Evolutionary conservation across 2,888 invertebrate genomes (phyloP).

Genomic region (Cerastoderma edule): DNA sequence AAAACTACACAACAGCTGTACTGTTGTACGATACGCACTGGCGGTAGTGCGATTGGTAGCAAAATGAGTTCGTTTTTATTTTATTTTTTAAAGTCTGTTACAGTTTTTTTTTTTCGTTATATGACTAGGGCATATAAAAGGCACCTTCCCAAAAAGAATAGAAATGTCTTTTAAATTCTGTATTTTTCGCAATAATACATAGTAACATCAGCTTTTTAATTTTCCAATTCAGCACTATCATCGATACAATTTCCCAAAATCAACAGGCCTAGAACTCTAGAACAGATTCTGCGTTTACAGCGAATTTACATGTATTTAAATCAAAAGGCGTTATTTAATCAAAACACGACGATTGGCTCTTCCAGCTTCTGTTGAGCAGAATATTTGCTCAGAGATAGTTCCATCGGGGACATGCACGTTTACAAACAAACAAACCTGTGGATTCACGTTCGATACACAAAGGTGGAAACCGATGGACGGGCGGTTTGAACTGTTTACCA

Average conservation of each 20-base stretch:
- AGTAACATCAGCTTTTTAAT: not conserved
- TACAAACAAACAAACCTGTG: not conserved
- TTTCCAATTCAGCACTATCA: not conserved
- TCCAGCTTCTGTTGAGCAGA: not conserved
- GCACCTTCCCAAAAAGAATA: too few relatives aligned
- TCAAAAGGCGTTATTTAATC: not conserved
- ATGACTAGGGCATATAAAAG: too few relatives aligned
- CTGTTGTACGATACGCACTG: too few relatives aligned
- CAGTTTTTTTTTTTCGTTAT: too few relatives aligned
- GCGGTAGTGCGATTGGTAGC: too few relatives aligned
- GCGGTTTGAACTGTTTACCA: not conserved
- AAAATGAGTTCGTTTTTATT: too few relatives aligned
- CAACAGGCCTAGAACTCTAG: not conserved
- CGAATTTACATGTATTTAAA: not conserved
- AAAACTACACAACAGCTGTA: too few relatives aligned
- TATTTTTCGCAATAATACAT: too few relatives aligned
- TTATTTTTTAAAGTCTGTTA: too few relatives aligned
- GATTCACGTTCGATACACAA: not conserved
- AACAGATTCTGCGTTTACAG: not conserved
- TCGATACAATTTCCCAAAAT: not conserved
- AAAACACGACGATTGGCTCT: too few relatives aligned
- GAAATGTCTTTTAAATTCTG: too few relatives aligned
- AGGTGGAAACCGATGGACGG: constrained; percentile 1
- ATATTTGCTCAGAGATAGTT: not conserved
- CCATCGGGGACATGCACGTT: not conserved